Base-by-base conservation (phyloP, 1,140 invertebrate species). In the Neuroterus valhalla region DNA sequence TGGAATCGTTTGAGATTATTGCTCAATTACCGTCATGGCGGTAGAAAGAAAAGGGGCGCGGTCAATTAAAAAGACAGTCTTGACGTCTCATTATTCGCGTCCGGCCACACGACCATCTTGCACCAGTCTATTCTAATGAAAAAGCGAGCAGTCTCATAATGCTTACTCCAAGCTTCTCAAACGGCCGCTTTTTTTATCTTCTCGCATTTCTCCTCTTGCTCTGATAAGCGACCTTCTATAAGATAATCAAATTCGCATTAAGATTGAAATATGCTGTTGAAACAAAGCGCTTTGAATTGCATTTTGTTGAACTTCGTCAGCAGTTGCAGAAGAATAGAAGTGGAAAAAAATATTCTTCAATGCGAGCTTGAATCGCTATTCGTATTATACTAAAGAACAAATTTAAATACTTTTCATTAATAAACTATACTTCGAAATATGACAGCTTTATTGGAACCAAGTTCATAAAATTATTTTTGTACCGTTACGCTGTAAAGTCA, bases 11-110 rank as follows among this genome's bases (percentile, higher is more conserved):
- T 62, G 31, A 62, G 26, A 62, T 62, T 62, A 62, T 62, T 62
- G 55, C 71, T 55, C 71, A 72, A 72, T 72, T 72, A 72, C 38
- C 71, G 66, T 72, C 50, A 42, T 55, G 55, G 44, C 55, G 62
- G 71, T 48, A 43, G 66, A 79, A 79, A 72, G 76, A 74, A 68
- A 73, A 45, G 52, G 74, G 82, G 81, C 72, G 81, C 72, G 82
- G 77, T 79, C 81, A 78, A 83, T 83, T 82, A 80, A 80, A 80
- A 82, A 79, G 70, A 62, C 48, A 68, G 62, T 71, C 74, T 75
- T 71, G 70, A 72, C 68, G 70, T 78, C 77, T 81, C 79, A 78
- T 81, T 78, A 81, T 71, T 74, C 45, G 48, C 72, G 74, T 79
- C 75, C 78, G 76, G 78, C 72, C 72, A 19, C 46, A 72, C 70